Conservation (phyloP, 1,140 invertebrate genomes). For the Zelostemma sp. region DNA sequence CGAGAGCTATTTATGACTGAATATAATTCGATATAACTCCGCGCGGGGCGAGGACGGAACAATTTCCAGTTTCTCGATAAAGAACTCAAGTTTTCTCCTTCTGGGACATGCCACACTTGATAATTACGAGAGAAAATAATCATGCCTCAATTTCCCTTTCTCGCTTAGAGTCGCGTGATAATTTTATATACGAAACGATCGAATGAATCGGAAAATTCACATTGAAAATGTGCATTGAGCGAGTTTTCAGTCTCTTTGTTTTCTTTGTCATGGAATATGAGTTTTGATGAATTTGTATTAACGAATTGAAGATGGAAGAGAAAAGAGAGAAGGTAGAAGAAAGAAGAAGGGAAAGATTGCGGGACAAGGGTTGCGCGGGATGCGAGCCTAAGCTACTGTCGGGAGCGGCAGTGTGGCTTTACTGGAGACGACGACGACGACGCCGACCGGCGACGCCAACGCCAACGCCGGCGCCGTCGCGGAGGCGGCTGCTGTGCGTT, state of each 20-base stretch:
- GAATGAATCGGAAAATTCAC: no score
- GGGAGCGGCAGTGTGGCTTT: slow-evolving; percentile 30
- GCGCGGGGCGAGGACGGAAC: neutral
- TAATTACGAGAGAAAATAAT: no score
- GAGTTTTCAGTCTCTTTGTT: no score
- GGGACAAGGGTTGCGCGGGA: slow-evolving; percentile 28
- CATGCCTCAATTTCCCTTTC: no score
- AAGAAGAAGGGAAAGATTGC: slow-evolving; percentile 34
- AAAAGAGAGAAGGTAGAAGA: neutral
- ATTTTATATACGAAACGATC: no score
- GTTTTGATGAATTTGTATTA: no score
- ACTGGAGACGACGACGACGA: slow-evolving; percentile 22
- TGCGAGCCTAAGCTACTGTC: slow-evolving; percentile 55
- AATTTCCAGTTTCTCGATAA: slow-evolving; percentile 1
- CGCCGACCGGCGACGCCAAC: slow-evolving; percentile 23
- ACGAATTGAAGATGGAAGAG: no score
- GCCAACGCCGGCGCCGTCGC: slow-evolving; percentile 26
- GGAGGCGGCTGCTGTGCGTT: slow-evolving; percentile 19
- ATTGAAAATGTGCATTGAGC: no score
- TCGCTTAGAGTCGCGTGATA: no score
- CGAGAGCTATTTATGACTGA: neutral
- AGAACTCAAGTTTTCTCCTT: no score
- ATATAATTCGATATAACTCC: neutral
- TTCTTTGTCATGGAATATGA: no score
- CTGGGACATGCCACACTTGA: no score